Evolutionary conservation across 2,797 vertebrate genomes (phyloP), one percentile per base, ranked within the genome.

Genomic region (Hypotaenidia okinawae): DNA sequence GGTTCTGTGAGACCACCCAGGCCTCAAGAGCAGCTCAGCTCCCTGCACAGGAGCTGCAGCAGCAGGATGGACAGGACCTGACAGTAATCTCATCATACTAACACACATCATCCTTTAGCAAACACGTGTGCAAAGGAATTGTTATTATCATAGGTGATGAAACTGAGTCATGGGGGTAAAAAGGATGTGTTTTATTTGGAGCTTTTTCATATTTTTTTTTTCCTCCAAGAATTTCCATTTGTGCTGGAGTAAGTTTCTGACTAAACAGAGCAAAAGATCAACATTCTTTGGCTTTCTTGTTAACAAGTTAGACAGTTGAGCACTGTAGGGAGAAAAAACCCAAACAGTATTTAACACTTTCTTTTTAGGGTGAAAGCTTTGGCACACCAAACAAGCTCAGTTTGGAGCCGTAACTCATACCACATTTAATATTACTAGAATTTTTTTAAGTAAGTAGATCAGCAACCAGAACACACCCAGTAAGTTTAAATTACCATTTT

Each of bases 121-220:
- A 3, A 4, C 9, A 30, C 47, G 43, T 7, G 9, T 69, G 78
- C 49, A 69, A 69, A 83, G 63, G 32, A 54, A 27, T 28, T 18
- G 2, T 33, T 54, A 21, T 32, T 54, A 59, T 17, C 15, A 27
- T 7, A 69, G 32, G 10, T 23, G 10, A 27, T 41, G 35, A 63
- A 41, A 69, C 4, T 13, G 17, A 63, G 22, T 23, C 41, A 55
- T 7, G 6, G 45, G 43, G 41, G 17, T 63, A 62, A 62, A 47
- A 4, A 41, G 55, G 5, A 12, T 49, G 13, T 6, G 23, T 6
- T 78, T 62, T 69, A 7, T 75, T 45, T 17, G 22, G 16, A 1
- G 0, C 13, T 32, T 25, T 52, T n/a, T 6, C 1, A 13, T 43
- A 5, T n/a, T 7, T 7, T 14, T 27, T 28, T 13, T 13, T 39